Evolutionary conservation across 2,888 invertebrate species (phyloP), one percentile per base, ranked within the genome.

Genomic region (Athalia rosae): DNA sequence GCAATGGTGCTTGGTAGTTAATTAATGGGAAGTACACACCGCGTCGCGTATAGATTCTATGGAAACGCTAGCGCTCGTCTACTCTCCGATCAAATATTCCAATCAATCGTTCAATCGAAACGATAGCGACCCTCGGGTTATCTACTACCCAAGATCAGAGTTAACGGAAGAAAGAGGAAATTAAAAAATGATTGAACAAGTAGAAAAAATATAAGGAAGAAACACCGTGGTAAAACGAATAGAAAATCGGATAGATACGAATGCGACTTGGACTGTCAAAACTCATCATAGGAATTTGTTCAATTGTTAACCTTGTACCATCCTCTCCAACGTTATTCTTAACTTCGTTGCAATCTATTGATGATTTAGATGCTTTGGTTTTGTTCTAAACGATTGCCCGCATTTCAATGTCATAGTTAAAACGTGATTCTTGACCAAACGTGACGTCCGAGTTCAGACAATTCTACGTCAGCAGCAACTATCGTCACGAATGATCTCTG

Each of bases 261-360:
- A 11, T 15, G 6, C 43, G 45, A 28, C 13, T 28, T 28, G n/a
- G 28, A 28, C 15, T 28, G 4, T n/a, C 15, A 11, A 56, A 58
- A 58, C 45, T 71, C 28, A 28, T 71, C 43, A 45, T 58, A 28
- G 71, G 71, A 58, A 58, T 58, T 43, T 71, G 43, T n/a, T 71
- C 13, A 58, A 71, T 58, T 58, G 43, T 58, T 71, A 15, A 71
- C 43, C 71, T 58, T 58, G 56, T 15, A 45, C 56, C 43, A 58
- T 71, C 41, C 43, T 71, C 58, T 58, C n/a, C 41, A 58, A 71
- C 58, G 71, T 50, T 58, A 45, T 71, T 71, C 58, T n/a, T 71
- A 71, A 56, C 43, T 71, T 58, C 45, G n/a, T 7, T 48, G 41
- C 28, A 13, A 7, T 13, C 5, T 28, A 53, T 67, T 45, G 53